A percentile compares a stretch with the other conserved stretches of the same genome.
Conservation (phyloP, 2,113 vertebrate genomes). For the Tupaia tana region DNA sequence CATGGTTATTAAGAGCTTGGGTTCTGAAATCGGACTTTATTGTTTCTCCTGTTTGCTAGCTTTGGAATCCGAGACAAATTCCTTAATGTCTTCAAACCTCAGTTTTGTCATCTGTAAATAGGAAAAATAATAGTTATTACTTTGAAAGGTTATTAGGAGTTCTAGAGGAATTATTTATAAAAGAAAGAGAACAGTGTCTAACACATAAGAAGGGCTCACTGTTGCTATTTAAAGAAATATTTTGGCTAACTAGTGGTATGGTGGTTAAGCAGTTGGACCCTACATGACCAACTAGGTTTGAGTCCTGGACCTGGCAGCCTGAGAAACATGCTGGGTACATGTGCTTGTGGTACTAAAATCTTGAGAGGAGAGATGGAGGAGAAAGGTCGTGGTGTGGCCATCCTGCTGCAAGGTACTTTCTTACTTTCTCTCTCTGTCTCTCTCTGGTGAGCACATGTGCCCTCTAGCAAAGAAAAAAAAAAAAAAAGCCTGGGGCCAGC, state of each 20-base stretch:
- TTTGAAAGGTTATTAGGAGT: neutral
- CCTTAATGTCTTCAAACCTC: neutral
- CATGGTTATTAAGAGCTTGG: neutral
- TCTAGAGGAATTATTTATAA: neutral
- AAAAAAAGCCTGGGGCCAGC: too few species aligned
- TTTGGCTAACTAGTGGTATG: neutral
- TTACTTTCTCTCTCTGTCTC: too few species aligned
- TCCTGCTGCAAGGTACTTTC: too few species aligned
- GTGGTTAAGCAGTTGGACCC: too few species aligned
- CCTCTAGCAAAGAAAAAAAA: too few species aligned
- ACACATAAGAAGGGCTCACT: neutral
- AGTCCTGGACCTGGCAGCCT: too few species aligned
- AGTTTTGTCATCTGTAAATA: neutral
- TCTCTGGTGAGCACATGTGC: too few species aligned
- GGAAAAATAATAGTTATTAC: neutral
- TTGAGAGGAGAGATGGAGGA: too few species aligned
- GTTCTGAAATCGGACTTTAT: neutral
- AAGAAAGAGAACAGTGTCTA: neutral
- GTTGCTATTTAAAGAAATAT: conserved; percentile 33
- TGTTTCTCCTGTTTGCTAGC: neutral
- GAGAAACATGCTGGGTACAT: too few species aligned
- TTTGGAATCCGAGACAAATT: conserved; percentile 20
- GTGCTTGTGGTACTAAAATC: too few species aligned
- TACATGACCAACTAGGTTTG: too few species aligned
- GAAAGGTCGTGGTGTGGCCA: too few species aligned